Conservation (phyloP, 2,888 invertebrate genomes). For the Pycnomerus fuliginosus region DNA sequence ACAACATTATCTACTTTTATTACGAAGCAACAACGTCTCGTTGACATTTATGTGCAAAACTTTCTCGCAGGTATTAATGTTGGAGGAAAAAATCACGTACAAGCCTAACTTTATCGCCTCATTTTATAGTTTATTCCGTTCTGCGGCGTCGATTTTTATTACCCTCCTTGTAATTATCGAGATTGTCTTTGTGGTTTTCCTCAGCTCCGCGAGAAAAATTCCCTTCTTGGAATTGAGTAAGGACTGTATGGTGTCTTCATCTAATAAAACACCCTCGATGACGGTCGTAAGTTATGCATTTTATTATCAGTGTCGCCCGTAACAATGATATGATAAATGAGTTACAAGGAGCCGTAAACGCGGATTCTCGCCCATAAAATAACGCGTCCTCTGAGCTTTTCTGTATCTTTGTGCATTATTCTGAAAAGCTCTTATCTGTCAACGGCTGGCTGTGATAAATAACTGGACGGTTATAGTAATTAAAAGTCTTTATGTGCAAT, state of each 20-base stretch:
- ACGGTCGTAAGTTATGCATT: constrained; percentile 25
- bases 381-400: constrained; percentile 18
- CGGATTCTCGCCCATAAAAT: constrained; percentile 28
- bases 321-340: constrained; percentile 28
- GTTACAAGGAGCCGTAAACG: constrained; percentile 30
- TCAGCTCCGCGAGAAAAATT: constrained; percentile 6
- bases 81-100: constrained; percentile 12
- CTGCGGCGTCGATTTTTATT: constrained; percentile 16
- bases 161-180: constrained; percentile 7
- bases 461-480: constrained; percentile 2
- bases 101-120: constrained; percentile 15
- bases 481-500: no score
- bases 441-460: constrained; percentile 17
- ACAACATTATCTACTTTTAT: constrained; percentile 20
- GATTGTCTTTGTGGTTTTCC: no score
- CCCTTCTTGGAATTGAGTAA: no score
- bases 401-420: constrained; percentile 7
- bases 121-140: constrained; percentile 13
- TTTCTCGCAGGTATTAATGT: constrained; percentile 9
- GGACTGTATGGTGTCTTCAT: constrained; percentile 18
- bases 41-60: constrained; percentile 19
- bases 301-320: constrained; percentile 26
- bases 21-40: constrained; percentile 13
- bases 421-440: constrained; percentile 21
- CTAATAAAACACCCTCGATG: constrained; percentile 25